Percentiles rank a stretch among this genome's conserved stretches.
These are phyloP conservation scores for Mellilla xanthometata DNA, from an alignment of 2,888 invertebrate species.

Conservation along the genomic window DNA sequence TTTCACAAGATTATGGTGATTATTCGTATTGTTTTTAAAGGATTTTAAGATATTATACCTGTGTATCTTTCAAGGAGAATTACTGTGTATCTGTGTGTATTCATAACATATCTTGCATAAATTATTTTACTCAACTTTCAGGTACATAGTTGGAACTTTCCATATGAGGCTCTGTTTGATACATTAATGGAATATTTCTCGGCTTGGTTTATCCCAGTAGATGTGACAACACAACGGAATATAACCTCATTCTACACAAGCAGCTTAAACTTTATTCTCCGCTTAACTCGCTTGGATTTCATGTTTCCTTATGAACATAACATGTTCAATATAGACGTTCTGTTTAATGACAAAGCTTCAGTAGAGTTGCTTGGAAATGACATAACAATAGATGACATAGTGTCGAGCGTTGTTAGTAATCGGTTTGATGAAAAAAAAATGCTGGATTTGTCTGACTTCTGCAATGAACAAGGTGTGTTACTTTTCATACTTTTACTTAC, in stretches of 20 bases:
- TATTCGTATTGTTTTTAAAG: neutral
- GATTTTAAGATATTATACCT: neutral
- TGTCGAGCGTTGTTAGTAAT: conserved; percentile 51
- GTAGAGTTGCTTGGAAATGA: conserved; percentile 52
- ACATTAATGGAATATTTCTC: conserved; percentile 50
- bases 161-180: conserved; percentile 50
- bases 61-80: too few relatives aligned
- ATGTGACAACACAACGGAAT: conserved; percentile 43
- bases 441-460: conserved; percentile 63
- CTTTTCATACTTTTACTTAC: neutral
- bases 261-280: conserved; percentile 52
- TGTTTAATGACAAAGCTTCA: conserved; percentile 64
- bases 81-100: neutral
- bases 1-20: conserved; percentile 71
- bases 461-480: conserved; percentile 35
- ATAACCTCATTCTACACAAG: conserved; percentile 63
- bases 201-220: conserved; percentile 53
- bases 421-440: conserved; percentile 56
- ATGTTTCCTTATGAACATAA: conserved; percentile 60
- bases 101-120: neutral
- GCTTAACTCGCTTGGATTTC: conserved; percentile 63
- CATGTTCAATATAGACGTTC: conserved; percentile 62
- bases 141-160: conserved; percentile 64
- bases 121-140: conserved; percentile 32
- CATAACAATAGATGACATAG: conserved; percentile 56